These are phyloP conservation scores for Bambusicola thoracicus DNA, from an alignment of 2,113 vertebrate genomes.

Conservation along the genomic window DNA sequence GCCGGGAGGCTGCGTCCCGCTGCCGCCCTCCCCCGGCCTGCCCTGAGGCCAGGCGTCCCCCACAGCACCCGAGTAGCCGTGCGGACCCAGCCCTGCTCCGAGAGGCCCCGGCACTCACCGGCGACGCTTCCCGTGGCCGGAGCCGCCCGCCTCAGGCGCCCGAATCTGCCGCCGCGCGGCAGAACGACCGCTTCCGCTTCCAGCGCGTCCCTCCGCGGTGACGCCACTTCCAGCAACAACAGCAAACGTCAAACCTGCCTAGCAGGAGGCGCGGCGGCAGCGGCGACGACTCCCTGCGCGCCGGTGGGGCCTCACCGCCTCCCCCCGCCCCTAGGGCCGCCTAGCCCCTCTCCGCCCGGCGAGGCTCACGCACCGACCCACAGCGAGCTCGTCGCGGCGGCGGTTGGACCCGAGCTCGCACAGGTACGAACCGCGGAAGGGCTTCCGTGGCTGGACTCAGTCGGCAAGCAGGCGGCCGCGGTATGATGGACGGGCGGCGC, in stretches of 20 bases:
- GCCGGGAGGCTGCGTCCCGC: too few relatives aligned
- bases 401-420: constrained; percentile 25
- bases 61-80: too few relatives aligned
- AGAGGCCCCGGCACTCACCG: not conserved
- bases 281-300: not conserved
- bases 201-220: not conserved
- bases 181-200: not conserved
- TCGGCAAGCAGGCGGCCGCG: not conserved
- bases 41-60: too few relatives aligned
- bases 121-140: too few relatives aligned
- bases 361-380: constrained; percentile 8
- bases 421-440: not conserved
- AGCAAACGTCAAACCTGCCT: constrained; percentile 60
- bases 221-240: constrained; percentile 78
- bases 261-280: not conserved
- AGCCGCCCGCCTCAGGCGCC: rapidly evolving
- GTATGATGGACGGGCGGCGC: not conserved
- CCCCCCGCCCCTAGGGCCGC: not conserved
- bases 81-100: too few relatives aligned
- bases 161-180: not conserved
- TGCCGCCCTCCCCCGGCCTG: too few relatives aligned
- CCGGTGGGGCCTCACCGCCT: not conserved
- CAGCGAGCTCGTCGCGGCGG: constrained; percentile 64
- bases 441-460: rapidly evolving
- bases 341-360: not conserved